Percentiles rank a stretch among this genome's conserved stretches.
These are phyloP conservation scores for Cheilosia vulpina DNA, from an alignment of 2,888 invertebrate genomes.

Conservation along the genomic window DNA sequence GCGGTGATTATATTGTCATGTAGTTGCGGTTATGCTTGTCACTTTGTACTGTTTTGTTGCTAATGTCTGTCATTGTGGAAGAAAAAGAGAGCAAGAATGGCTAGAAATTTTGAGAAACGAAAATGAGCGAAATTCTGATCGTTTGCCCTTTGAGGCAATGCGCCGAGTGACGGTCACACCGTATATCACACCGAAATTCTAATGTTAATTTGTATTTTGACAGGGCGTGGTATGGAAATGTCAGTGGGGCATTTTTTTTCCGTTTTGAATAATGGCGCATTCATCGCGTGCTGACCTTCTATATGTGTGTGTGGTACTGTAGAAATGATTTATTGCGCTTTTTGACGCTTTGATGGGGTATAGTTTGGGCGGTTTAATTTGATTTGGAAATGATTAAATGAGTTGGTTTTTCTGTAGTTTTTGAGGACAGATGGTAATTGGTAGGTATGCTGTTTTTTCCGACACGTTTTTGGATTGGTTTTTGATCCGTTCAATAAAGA, in stretches of 20 bases:
- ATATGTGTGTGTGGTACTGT: background rate
- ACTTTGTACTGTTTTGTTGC: conserved; percentile 34
- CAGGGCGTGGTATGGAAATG: conserved; percentile 73
- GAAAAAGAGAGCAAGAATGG: conserved; percentile 18
- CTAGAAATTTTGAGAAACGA: conserved; percentile 3
- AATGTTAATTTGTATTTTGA: conserved; percentile 73
- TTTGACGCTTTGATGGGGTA: too few relatives aligned
- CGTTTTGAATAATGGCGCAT: conserved; percentile 59
- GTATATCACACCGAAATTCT: conserved; percentile 70
- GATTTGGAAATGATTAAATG: too few relatives aligned
- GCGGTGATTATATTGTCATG: conserved; percentile 69
- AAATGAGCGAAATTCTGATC: conserved; percentile 5
- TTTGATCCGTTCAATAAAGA: too few relatives aligned
- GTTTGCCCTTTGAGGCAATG: conserved; percentile 46
- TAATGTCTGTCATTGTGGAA: conserved; percentile 44
- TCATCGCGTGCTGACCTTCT: conserved; percentile 66
- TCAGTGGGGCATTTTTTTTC: conserved; percentile 56
- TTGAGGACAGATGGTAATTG: too few relatives aligned
- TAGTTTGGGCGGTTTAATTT: too few relatives aligned
- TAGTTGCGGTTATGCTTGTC: conserved; percentile 54
- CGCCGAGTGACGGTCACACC: conserved; percentile 2
- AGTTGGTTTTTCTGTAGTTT: too few relatives aligned
- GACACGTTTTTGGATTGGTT: too few relatives aligned
- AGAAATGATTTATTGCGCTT: too few relatives aligned
- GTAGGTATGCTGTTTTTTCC: too few relatives aligned